These are phyloP conservation scores for Stenoptilia bipunctidactyla DNA, from an alignment of 2,888 invertebrate genomes.

Conservation along the genomic window DNA sequence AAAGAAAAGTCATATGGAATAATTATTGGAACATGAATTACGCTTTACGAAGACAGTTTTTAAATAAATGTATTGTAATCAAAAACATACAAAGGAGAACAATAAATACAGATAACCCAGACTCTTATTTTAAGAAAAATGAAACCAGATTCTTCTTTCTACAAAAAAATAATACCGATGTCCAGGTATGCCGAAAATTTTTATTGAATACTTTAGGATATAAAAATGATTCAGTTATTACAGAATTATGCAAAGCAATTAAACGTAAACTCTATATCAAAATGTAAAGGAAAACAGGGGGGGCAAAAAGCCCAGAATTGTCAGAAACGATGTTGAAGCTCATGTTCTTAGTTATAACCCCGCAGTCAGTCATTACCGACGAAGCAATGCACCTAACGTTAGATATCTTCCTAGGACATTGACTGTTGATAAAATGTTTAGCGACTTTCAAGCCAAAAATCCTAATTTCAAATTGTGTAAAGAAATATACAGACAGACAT, in stretches of 20 bases:
- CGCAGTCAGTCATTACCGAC: constrained; percentile 2
- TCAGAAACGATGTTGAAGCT: background rate
- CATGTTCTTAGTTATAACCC: constrained; percentile 2
- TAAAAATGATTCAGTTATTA: constrained; percentile 5
- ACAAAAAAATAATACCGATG: constrained; percentile 3
- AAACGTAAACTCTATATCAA: constrained; percentile 4
- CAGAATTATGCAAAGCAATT: constrained; percentile 5
- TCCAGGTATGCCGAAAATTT: constrained; percentile 3
- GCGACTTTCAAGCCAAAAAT: constrained; percentile 1
- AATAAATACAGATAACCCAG: constrained; percentile 3
- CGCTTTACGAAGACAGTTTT: background rate
- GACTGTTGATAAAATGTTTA: constrained; percentile 1
- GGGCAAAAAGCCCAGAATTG: background rate
- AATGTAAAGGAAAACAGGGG: constrained; percentile 5
- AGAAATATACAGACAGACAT: background rate
- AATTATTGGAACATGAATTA: background rate
- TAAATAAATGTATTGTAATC: background rate
- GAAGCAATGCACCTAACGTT: constrained; percentile 1
- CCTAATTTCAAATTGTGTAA: background rate
- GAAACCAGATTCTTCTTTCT: constrained; percentile 2
- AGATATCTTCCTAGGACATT: constrained; percentile 1
- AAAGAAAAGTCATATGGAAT: background rate
- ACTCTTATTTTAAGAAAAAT: background rate
- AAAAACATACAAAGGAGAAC: constrained; percentile 2
- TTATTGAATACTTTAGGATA: constrained; percentile 5